Base-by-base conservation (phyloP, 2,888 invertebrate genomes). In the Eudasyphora cyanicolor region DNA sequence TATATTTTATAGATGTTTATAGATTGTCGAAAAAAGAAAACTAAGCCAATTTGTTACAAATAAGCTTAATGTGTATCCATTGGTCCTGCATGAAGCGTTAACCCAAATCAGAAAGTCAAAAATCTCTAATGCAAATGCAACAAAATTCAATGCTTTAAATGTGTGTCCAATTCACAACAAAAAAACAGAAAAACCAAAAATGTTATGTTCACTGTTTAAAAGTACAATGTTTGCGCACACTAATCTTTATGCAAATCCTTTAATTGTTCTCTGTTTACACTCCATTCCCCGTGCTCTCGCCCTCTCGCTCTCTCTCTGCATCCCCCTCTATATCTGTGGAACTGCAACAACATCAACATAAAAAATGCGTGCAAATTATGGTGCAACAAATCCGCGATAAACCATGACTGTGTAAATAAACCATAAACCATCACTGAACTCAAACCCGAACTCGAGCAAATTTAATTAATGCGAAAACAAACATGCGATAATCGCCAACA, bases 331-430 rank as follows among this genome's bases (percentile, higher is more conserved):
- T 12, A 12, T 29, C 24, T 17, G 21, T 24, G 24, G 3, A 32
- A 64, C 64, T 6, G 10, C 35, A 24, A 67, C 12, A 38, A 21
- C 38, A 24, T 42, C 57, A 42, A 67, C 29, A 27, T 7, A 29
- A n/a, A n/a, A n/a, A n/a, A n/a, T 57, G 24, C n/a, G 29, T 60
- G 60, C 60, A 60, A 60, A n/a, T n/a, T 32, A 60, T 42, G 67
- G 24, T 17, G 35, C 32, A n/a, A 42, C 67, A 67, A 42, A 60
- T 60, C 29, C 29, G 14, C 21, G 17, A 67, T 38, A 38, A 21
- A 64, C 32, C 19, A 62, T 64, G 21, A 24, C 1, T 57, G 27
- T 57, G 27, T 14, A 14, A 24, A 57, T 57, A 24, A 57, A 57
- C 51, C 27, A 60, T 21, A 60, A 60, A 24, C 27, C 6, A 60